Percentiles rank a stretch among this genome's conserved stretches.
These are phyloP conservation scores for Therioaphis trifolii DNA, from an alignment of 2,888 invertebrate species.

Conservation along the genomic window DNA sequence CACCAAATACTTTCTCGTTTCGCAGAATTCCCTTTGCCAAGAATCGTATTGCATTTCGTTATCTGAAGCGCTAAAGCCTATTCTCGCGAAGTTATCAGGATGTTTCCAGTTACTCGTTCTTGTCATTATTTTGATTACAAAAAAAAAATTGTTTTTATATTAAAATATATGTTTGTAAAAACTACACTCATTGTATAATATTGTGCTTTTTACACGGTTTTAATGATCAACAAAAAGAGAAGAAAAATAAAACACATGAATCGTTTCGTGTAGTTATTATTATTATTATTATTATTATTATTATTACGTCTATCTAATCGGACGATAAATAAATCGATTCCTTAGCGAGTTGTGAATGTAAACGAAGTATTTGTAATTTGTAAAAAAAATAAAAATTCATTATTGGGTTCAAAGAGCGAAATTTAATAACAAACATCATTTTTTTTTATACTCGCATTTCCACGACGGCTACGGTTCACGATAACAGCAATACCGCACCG, in stretches of 20 bases:
- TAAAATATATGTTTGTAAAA: too few relatives aligned
- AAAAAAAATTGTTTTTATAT: too few relatives aligned
- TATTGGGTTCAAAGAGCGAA: slow-evolving; percentile 16
- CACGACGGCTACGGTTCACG: background rate
- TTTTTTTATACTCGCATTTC: background rate
- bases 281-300: too few relatives aligned
- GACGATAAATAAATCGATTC: background rate
- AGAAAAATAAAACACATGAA: background rate
- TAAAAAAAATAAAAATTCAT: background rate
- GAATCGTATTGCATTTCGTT: slow-evolving; percentile 32
- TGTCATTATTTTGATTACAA: background rate
- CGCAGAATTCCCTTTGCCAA: slow-evolving; percentile 13
- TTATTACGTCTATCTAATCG: background rate
- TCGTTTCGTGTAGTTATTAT: too few relatives aligned
- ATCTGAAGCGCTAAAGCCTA: slow-evolving; percentile 5
- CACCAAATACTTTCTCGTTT: slow-evolving; percentile 10
- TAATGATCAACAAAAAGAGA: background rate
- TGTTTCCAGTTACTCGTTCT: slow-evolving; percentile 33
- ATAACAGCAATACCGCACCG: background rate
- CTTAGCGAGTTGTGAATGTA: background rate
- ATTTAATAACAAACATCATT: slow-evolving; percentile 1
- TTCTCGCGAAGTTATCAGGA: slow-evolving; percentile 3
- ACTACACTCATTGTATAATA: too few relatives aligned
- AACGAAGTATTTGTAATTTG: background rate
- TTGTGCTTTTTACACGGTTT: background rate